Percentiles rank a stretch among this genome's conserved stretches.
Evolutionary conservation across 2,797 vertebrate genomes (phyloP).

Genomic region (Acrocephalus scirpaceus): DNA sequence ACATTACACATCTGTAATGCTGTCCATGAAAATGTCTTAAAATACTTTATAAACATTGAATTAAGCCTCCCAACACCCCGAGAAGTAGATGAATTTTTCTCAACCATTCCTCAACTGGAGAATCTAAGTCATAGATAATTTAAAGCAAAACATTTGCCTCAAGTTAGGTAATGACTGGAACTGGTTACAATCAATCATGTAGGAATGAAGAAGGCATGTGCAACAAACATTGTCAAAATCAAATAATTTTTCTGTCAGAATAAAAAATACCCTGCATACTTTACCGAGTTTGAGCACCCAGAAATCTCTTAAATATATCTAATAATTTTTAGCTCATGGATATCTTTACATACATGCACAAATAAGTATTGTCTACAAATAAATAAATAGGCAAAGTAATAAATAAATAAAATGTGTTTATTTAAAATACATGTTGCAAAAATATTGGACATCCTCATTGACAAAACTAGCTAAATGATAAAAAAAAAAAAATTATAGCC

Average conservation of each 20-base stretch:
- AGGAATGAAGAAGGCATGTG: neutral
- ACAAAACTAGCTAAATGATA: neutral
- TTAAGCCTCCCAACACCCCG: neutral
- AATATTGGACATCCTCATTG: neutral
- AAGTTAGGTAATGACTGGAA: neutral
- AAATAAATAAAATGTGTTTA: neutral
- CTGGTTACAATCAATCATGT: neutral
- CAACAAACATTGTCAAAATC: neutral
- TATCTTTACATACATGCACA: neutral
- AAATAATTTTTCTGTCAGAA: neutral
- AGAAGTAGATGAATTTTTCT: neutral
- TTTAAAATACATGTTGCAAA: neutral
- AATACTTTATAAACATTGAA: constrained; percentile 29
- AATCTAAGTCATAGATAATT: neutral
- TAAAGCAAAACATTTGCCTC: neutral
- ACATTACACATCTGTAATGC: neutral
- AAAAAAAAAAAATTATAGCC: neutral
- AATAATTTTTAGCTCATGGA: neutral
- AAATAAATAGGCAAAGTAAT: neutral
- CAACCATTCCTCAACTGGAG: neutral
- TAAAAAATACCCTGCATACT: neutral
- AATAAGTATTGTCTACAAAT: neutral
- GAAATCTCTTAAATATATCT: neutral
- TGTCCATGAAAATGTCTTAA: neutral
- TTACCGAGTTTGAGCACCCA: neutral